A percentile compares a stretch with the other conserved stretches of the same genome.
Conservation (phyloP, 2,113 vertebrate genomes). For the Heterocephalus glaber region DNA sequence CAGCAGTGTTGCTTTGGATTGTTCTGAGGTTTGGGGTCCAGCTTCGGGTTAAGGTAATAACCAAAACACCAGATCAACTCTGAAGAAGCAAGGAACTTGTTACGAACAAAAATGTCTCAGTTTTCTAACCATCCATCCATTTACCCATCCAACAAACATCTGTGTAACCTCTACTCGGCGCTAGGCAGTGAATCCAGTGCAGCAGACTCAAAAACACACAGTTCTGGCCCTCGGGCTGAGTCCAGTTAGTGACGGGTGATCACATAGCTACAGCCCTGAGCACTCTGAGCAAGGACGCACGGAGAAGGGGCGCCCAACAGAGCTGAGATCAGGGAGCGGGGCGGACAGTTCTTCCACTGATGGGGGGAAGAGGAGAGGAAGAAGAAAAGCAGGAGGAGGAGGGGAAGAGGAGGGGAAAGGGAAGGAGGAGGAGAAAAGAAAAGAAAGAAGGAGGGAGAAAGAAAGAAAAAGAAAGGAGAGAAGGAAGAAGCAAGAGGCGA, state of each 20-base stretch:
- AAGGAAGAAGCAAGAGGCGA: background rate
- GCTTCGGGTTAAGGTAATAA: background rate
- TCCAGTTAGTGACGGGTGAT: background rate
- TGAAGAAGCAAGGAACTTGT: background rate
- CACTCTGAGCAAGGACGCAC: background rate
- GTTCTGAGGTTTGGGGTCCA: background rate
- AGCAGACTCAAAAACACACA: background rate
- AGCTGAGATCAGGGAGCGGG: background rate
- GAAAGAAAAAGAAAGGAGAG: background rate
- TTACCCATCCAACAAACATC: background rate
- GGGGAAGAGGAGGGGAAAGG: too few relatives aligned
- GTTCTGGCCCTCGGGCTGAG: background rate
- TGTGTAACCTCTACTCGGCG: background rate
- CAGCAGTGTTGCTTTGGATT: background rate
- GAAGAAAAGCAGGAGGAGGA: too few relatives aligned
- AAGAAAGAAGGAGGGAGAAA: accelerated
- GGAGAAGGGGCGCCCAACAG: background rate
- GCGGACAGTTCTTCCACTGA: background rate
- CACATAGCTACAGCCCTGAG: background rate
- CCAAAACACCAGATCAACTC: background rate
- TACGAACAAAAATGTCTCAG: background rate
- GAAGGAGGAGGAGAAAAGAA: too few relatives aligned
- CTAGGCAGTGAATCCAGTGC: background rate
- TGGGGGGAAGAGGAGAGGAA: background rate
- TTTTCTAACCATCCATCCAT: background rate